Conservation (phyloP, 30 jellyfish, hydroid and myxozoan species). For the Morbakka virulenta region DNA sequence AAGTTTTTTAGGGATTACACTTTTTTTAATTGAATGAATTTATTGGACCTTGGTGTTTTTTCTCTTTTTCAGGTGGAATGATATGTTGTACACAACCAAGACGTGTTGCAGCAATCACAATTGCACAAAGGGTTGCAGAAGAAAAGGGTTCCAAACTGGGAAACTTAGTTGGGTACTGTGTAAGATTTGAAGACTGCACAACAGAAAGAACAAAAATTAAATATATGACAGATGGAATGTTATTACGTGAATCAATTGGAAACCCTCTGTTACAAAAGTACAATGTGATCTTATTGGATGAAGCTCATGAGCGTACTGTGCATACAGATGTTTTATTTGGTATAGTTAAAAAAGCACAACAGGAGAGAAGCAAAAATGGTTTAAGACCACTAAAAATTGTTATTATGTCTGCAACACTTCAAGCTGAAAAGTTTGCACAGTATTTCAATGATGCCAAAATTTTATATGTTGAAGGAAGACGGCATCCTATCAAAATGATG, state of each 20-base stretch:
- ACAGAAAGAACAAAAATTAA: slow-evolving; percentile 62
- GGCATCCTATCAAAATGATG: slow-evolving; percentile 78
- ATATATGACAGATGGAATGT: slow-evolving; percentile 87
- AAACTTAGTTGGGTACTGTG: slow-evolving; percentile 82
- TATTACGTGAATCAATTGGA: slow-evolving; percentile 69
- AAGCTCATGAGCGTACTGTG: slow-evolving; percentile 92
- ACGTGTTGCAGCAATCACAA: slow-evolving; percentile 95
- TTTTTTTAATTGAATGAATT: too few species aligned
- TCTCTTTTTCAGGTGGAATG: too few species aligned
- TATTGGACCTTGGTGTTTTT: background rate
- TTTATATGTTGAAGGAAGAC: slow-evolving; percentile 84
- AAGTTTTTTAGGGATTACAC: too few species aligned
- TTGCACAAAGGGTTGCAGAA: slow-evolving; percentile 81
- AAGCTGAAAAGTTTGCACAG: slow-evolving; percentile 81
- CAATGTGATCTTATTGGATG: slow-evolving; percentile 63
- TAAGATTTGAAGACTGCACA: slow-evolving; percentile 85
- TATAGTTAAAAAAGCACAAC: slow-evolving; percentile 84
- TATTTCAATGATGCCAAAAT: slow-evolving; percentile 83
- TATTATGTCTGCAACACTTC: slow-evolving; percentile 95
- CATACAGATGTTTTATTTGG: slow-evolving; percentile 95
- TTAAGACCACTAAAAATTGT: slow-evolving; percentile 51
- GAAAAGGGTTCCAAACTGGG: slow-evolving; percentile 70
- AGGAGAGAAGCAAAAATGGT: slow-evolving; percentile 14
- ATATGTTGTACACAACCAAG: slow-evolving; percentile 97
- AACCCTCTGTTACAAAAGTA: slow-evolving; percentile 62